These are phyloP conservation scores for Elysia crispata DNA, from an alignment of 2,888 invertebrate species.

Conservation along the genomic window DNA sequence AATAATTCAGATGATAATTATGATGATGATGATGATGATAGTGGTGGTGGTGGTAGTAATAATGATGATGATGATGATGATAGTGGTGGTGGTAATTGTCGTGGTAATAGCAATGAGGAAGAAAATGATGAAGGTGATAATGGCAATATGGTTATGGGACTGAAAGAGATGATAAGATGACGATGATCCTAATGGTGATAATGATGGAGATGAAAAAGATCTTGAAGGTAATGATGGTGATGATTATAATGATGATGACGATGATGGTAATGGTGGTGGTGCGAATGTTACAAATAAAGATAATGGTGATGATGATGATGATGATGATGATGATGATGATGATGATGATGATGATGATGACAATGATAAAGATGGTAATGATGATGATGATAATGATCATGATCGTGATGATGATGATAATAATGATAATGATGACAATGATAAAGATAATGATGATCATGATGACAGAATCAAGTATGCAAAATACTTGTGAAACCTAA, in stretches of 20 bases:
- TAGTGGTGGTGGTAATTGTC: too few relatives aligned
- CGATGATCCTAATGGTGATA: too few relatives aligned
- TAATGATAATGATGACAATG: neutral
- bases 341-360: too few relatives aligned
- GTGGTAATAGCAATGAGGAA: neutral
- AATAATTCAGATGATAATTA: neutral
- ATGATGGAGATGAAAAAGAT: neutral
- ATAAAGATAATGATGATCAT: neutral
- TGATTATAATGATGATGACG: slow-evolving; percentile 9
- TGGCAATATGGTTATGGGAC: too few relatives aligned
- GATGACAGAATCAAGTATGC: too few relatives aligned
- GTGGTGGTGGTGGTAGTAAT: neutral
- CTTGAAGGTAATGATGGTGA: neutral
- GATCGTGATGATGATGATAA: neutral
- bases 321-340: slow-evolving; percentile 6
- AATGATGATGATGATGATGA: neutral
- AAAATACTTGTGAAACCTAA: too few relatives aligned
- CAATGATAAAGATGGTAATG: too few relatives aligned
- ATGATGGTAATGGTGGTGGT: neutral
- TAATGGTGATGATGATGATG: slow-evolving; percentile 13
- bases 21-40: neutral
- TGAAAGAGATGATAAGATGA: too few relatives aligned
- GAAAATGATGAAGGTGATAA: too few relatives aligned
- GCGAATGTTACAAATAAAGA: neutral
- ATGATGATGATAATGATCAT: neutral